Percentiles rank a stretch among this genome's conserved stretches.
phyloP scores from a whole-genome alignment of 2,888 invertebrate genomes.

The Suillia variegata region DNA sequence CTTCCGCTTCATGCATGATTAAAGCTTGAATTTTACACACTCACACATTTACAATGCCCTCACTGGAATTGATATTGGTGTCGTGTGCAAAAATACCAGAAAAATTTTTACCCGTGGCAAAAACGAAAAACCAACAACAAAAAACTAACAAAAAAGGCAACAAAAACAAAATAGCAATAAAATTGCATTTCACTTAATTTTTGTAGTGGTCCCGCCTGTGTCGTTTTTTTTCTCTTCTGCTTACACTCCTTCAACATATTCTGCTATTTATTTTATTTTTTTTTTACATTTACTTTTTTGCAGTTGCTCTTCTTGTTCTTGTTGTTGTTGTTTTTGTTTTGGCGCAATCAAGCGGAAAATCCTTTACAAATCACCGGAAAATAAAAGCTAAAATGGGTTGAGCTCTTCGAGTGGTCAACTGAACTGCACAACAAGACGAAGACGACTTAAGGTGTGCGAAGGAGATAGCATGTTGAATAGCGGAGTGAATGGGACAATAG shows the following conservation, averaged over 20 bases:
- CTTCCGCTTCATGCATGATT: too few relatives aligned
- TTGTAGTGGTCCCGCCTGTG: too few relatives aligned
- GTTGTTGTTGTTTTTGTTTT: conserved; percentile 13
- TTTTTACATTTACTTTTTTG: conserved; percentile 12
- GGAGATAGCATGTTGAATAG: background rate
- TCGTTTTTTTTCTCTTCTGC: too few relatives aligned
- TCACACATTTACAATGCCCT: too few relatives aligned
- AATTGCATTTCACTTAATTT: conserved; percentile 7
- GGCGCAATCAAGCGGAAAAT: conserved; percentile 22
- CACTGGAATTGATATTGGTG: too few relatives aligned
- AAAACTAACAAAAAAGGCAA: background rate
- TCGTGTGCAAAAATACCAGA: background rate
- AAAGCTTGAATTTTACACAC: too few relatives aligned
- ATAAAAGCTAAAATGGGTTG: background rate
- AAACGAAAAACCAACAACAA: background rate
- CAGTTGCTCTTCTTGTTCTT: too few relatives aligned
- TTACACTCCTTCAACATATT: too few relatives aligned
- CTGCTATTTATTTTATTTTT: background rate
- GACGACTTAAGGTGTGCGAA: background rate
- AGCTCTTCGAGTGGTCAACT: too few relatives aligned
- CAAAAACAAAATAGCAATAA: background rate
- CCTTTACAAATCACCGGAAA: conserved; percentile 25
- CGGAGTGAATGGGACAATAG: background rate
- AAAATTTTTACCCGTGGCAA: conserved; percentile 4
- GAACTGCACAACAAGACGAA: too few relatives aligned